These are phyloP conservation scores for Xestia ashworthii DNA, from an alignment of 2,888 invertebrate species.

Conservation along the genomic window DNA sequence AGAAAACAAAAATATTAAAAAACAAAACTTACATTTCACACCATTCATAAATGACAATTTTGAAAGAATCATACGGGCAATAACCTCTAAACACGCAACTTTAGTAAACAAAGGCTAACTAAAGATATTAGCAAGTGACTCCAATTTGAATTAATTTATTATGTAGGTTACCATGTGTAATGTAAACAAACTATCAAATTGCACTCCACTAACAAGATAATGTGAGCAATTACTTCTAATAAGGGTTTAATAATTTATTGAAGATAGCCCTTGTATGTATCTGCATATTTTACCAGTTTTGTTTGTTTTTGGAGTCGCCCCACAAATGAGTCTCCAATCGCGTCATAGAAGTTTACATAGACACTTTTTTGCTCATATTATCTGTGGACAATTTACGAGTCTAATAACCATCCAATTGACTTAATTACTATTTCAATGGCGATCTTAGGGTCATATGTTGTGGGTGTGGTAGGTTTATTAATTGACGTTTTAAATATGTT, in stretches of 20 bases:
- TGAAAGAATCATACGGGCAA: background rate
- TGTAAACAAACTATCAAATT: slow-evolving; percentile 52
- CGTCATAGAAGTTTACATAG: background rate
- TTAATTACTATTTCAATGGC: background rate
- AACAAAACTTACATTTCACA: background rate
- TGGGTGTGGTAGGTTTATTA: slow-evolving; percentile 8
- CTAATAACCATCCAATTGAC: slow-evolving; percentile 4
- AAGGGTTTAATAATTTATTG: slow-evolving; percentile 49
- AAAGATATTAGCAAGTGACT: slow-evolving; percentile 42
- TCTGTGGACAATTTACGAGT: background rate
- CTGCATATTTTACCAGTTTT: slow-evolving; percentile 21
- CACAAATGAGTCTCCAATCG: background rate
- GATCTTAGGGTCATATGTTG: background rate
- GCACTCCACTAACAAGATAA: slow-evolving; percentile 44
- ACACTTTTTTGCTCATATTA: background rate
- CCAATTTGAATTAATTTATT: slow-evolving; percentile 40
- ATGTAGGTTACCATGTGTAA: slow-evolving; percentile 47
- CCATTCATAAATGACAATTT: background rate
- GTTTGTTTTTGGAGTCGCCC: slow-evolving; percentile 12
- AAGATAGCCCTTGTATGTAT: slow-evolving; percentile 25
- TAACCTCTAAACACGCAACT: background rate
- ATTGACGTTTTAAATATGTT: background rate
- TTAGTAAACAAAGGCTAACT: slow-evolving; percentile 23
- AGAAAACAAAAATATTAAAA: background rate
- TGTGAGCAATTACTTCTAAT: slow-evolving; percentile 41